These are phyloP conservation scores for Cryptoprocta ferox DNA, from an alignment of 2,797 vertebrate genomes.

Conservation along the genomic window DNA sequence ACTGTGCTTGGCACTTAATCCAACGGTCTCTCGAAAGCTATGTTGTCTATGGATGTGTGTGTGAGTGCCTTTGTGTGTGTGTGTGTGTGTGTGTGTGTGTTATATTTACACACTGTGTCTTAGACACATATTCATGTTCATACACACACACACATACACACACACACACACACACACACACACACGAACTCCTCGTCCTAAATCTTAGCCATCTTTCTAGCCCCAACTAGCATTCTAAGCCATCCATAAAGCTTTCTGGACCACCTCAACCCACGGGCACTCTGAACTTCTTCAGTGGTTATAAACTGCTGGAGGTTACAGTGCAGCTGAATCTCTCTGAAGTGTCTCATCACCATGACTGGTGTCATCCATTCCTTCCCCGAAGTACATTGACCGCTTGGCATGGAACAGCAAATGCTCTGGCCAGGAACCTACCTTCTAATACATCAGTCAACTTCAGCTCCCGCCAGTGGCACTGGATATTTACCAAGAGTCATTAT, in stretches of 20 bases:
- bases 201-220: not conserved
- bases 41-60: not conserved
- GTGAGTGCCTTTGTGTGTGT: not conserved
- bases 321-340: not conserved
- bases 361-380: not conserved
- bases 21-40: not conserved
- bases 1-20: not conserved
- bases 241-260: not conserved
- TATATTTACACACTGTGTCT: not conserved
- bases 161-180: not conserved
- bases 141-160: not conserved
- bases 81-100: not conserved
- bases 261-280: not conserved
- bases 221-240: not conserved
- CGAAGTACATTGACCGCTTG: not conserved
- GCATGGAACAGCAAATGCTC: not conserved
- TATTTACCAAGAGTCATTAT: constrained; percentile 45
- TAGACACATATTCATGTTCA: not conserved
- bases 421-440: not conserved
- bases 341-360: not conserved
- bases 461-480: not conserved
- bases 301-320: not conserved
- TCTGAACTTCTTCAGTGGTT: not conserved
- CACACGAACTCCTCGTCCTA: not conserved
- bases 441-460: not conserved